Percentiles rank a stretch among this genome's conserved stretches.
Conservation (phyloP, 2,888 invertebrate species). For the Pyrrhia umbra region DNA sequence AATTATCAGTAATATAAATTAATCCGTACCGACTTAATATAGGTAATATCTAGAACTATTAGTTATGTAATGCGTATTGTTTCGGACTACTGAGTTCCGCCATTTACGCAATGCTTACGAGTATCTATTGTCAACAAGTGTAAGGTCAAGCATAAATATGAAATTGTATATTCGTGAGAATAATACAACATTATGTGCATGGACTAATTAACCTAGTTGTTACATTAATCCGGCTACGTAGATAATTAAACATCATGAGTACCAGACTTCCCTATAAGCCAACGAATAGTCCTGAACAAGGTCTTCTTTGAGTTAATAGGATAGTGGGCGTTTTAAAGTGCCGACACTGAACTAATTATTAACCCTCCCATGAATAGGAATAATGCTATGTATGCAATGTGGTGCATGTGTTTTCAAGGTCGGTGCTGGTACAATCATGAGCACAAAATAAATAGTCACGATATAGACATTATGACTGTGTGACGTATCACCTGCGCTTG, state of each 20-base stretch:
- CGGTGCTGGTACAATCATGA: conserved; percentile 68
- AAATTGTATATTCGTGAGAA: conserved; percentile 53
- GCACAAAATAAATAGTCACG: conserved; percentile 70
- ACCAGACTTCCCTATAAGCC: conserved; percentile 35
- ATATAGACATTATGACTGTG: conserved; percentile 65
- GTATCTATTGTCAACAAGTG: conserved; percentile 69
- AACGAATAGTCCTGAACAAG: conserved; percentile 54
- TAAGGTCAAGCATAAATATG: conserved; percentile 63
- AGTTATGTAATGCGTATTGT: conserved; percentile 67
- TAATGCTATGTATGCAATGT: conserved; percentile 70
- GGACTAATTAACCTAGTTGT: conserved; percentile 54
- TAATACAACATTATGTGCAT: conserved; percentile 36
- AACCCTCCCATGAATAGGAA: conserved; percentile 71
- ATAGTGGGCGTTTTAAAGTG: conserved; percentile 75
- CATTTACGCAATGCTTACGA: conserved; percentile 64
- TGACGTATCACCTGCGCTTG: conserved; percentile 57
- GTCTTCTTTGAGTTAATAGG: conserved; percentile 68
- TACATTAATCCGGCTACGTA: conserved; percentile 44
- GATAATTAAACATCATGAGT: conserved; percentile 48
- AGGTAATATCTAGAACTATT: conserved; percentile 45
- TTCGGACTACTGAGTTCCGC: conserved; percentile 66
- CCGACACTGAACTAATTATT: conserved; percentile 73
- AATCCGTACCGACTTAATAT: conserved; percentile 26
- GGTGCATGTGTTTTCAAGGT: conserved; percentile 76
- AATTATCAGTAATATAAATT: conserved; percentile 51